Percentiles rank a stretch among this genome's conserved stretches.
Evolutionary conservation across 2,797 vertebrate genomes (phyloP).

Genomic region (Silurus lanzhouensis): DNA sequence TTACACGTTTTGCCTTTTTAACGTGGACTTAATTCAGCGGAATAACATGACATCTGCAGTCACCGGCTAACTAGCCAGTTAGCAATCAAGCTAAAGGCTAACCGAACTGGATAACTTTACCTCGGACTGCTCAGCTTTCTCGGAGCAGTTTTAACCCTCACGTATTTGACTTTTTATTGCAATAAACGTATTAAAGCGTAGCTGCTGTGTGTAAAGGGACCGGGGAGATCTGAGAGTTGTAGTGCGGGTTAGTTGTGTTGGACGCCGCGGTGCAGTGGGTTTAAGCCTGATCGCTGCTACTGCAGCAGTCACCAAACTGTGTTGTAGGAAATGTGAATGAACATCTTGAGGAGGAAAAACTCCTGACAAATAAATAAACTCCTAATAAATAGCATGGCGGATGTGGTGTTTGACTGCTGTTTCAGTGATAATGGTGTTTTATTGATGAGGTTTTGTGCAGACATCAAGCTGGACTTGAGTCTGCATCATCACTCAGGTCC

Average conservation of each 20-base stretch:
- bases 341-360: neutral
- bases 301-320: too few relatives aligned
- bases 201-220: neutral
- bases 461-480: too few relatives aligned
- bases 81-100: conserved; percentile 9
- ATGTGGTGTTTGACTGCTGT: too few relatives aligned
- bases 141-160: neutral
- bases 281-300: neutral
- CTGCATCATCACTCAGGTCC: too few relatives aligned
- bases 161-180: neutral
- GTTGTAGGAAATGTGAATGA: neutral
- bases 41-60: neutral
- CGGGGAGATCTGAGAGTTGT: neutral
- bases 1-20: neutral
- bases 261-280: too few relatives aligned
- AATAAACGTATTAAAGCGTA: neutral
- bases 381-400: too few relatives aligned
- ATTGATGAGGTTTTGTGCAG: too few relatives aligned
- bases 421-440: too few relatives aligned
- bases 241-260: neutral
- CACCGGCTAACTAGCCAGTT: neutral
- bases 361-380: too few relatives aligned
- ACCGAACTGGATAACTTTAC: neutral
- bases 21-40: neutral
- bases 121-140: too few relatives aligned